Conservation (phyloP, 2,113 vertebrate species). For the Leiothrix lutea region DNA sequence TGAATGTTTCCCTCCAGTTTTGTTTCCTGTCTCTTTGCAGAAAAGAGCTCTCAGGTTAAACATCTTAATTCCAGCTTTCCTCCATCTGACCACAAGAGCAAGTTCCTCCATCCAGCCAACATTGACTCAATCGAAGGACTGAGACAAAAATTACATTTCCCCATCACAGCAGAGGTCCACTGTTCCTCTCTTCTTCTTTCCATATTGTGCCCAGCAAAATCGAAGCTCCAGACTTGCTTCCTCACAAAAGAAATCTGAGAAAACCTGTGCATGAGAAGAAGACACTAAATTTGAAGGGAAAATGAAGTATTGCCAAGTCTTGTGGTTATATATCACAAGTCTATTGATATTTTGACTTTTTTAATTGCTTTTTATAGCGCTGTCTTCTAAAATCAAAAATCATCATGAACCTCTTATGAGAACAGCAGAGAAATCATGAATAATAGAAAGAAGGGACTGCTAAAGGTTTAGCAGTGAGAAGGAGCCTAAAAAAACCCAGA, state of each 20-base stretch:
- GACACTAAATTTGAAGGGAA: constrained; percentile 5
- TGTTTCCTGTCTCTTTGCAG: background rate
- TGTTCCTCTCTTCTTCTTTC: background rate
- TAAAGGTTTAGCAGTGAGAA: background rate
- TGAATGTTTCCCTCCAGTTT: background rate
- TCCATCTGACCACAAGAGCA: background rate
- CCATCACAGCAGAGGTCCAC: background rate
- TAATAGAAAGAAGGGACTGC: background rate
- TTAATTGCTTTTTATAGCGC: background rate
- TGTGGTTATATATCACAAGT: background rate
- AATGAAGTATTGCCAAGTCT: constrained; percentile 21
- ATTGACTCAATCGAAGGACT: background rate
- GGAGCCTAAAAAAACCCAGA: background rate
- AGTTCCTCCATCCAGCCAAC: background rate
- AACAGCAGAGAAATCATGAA: background rate
- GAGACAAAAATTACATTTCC: background rate
- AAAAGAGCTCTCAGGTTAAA: background rate
- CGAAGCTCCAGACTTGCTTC: background rate
- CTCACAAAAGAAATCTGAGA: background rate
- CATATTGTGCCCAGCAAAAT: background rate
- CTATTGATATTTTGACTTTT: background rate
- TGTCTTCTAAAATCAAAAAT: constrained; percentile 5
- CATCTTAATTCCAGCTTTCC: background rate
- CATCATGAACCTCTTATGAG: background rate
- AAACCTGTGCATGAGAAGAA: background rate